phyloP scores from a whole-genome alignment of 2,113 vertebrate genomes.

The Oxyruncus cristatus region DNA sequence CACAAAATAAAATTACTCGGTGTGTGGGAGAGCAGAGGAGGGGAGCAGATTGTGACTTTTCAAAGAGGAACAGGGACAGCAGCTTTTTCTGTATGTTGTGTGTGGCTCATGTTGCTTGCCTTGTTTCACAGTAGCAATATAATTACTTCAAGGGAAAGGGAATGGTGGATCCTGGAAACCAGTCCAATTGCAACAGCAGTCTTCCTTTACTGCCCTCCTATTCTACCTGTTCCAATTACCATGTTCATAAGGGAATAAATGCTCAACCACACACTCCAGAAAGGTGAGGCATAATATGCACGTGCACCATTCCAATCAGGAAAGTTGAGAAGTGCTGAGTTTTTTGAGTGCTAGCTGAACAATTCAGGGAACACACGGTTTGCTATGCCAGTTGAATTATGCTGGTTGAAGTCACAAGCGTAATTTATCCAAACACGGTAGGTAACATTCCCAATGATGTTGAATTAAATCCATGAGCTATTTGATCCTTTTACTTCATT shows the following conservation, averaged over 20 bases:
- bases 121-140: neutral
- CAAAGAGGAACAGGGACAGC: slow-evolving; percentile 11
- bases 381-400: neutral
- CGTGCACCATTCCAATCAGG: neutral
- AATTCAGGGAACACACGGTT: neutral
- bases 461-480: neutral
- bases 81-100: neutral
- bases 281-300: neutral
- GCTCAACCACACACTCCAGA: neutral
- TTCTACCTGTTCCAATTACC: neutral
- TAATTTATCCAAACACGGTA: neutral
- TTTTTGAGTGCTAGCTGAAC: neutral
- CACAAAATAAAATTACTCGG: neutral
- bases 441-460: neutral
- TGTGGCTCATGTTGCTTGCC: neutral
- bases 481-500: neutral
- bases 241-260: neutral
- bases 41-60: slow-evolving; percentile 60
- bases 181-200: neutral
- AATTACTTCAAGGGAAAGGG: neutral
- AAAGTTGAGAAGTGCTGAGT: neutral
- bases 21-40: slow-evolving; percentile 45
- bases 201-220: neutral
- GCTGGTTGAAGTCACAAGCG: neutral
- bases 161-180: neutral